Evolutionary conservation across 2,888 invertebrate species (phyloP).

Genomic region (Carterocephalus palaemon): DNA sequence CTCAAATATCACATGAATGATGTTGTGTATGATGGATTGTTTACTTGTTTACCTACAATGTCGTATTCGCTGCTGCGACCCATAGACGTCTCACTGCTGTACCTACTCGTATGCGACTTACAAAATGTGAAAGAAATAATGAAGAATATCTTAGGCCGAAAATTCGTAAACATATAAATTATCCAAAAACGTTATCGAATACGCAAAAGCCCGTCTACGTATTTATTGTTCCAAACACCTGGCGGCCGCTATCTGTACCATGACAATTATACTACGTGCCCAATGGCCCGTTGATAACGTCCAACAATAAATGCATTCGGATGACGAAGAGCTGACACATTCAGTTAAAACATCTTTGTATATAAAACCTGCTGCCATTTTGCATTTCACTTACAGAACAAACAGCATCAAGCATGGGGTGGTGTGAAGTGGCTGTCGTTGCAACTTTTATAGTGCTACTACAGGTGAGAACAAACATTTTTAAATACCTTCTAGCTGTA

Average conservation of each 20-base stretch:
- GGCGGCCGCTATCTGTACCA: conserved; percentile 24
- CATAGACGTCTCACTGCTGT: no score
- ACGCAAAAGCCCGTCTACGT: conserved; percentile 1
- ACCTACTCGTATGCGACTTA: no score
- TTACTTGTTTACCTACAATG: no score
- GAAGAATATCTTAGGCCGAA: no score
- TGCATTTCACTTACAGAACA: conserved; percentile 13
- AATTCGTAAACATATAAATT: not conserved
- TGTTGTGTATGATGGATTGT: no score
- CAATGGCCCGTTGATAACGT: conserved; percentile 31
- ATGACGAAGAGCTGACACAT: conserved; percentile 44
- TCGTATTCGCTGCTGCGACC: no score
- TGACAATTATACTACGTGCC: conserved; percentile 35
- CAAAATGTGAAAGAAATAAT: no score
- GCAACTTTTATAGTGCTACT: conserved; percentile 41
- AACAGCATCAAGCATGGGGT: conserved; percentile 45
- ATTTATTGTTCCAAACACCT: conserved; percentile 19
- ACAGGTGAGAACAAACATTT: conserved; percentile 44
- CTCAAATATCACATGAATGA: no score
- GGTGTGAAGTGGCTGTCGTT: conserved; percentile 38
- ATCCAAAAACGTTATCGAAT: not conserved
- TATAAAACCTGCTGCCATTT: conserved; percentile 40
- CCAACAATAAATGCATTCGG: conserved; percentile 29
- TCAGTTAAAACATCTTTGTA: conserved; percentile 45
- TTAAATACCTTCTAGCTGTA: not conserved